These are phyloP conservation scores for Encarsia formosa DNA, from an alignment of 2,888 invertebrate species.

Conservation along the genomic window DNA sequence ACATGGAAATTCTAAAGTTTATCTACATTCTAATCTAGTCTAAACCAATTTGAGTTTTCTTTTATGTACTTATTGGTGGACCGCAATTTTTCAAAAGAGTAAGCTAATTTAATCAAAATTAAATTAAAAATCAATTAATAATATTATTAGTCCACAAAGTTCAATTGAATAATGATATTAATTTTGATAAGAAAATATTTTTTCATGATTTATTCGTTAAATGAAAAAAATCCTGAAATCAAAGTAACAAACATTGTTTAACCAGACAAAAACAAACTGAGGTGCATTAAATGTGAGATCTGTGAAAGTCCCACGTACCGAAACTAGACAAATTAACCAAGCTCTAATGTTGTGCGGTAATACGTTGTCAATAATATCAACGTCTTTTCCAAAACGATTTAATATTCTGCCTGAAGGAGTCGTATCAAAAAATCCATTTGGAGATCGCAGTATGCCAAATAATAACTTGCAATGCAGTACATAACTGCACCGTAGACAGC, in stretches of 20 bases:
- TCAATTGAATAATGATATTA: too few relatives aligned
- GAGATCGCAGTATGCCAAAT: conserved; percentile 63
- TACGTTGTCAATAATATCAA: conserved; percentile 68
- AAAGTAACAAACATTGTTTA: too few relatives aligned
- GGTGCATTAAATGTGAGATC: conserved; percentile 24
- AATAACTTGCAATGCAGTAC: conserved; percentile 65
- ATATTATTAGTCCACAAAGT: too few relatives aligned
- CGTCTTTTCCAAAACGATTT: conserved; percentile 74
- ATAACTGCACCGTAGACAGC: conserved; percentile 48
- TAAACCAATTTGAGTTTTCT: conserved; percentile 14
- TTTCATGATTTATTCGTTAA: too few relatives aligned
- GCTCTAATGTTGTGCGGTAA: conserved; percentile 69
- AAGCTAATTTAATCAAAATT: too few relatives aligned
- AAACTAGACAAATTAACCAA: conserved; percentile 54
- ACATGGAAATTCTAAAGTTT: conserved; percentile 11
- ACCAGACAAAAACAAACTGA: conserved; percentile 11
- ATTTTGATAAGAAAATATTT: too few relatives aligned
- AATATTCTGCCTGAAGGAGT: conserved; percentile 76
- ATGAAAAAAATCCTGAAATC: too few relatives aligned
- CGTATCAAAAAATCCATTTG: conserved; percentile 73
- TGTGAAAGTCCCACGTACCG: conserved; percentile 44
- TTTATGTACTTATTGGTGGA: conserved; percentile 39
- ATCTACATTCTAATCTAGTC: conserved; percentile 17
- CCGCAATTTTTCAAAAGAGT: conserved; percentile 28
- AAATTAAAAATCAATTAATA: too few relatives aligned